Evolutionary conservation across 2,113 vertebrate genomes (phyloP).

Genomic region (Dinomys branickii): DNA sequence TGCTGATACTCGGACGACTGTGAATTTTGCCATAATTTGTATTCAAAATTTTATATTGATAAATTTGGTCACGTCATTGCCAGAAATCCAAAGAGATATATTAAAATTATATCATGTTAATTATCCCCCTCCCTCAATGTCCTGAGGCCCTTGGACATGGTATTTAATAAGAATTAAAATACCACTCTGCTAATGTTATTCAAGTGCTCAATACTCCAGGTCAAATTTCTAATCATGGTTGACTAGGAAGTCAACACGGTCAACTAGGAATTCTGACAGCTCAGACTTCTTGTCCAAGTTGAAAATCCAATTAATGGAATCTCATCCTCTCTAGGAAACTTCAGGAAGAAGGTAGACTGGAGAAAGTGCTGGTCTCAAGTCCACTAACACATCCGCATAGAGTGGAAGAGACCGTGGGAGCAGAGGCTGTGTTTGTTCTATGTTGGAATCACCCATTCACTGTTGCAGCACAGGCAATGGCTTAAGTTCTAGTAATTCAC

Average conservation of each 20-base stretch:
- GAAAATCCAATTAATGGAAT: neutral
- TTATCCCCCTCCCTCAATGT: neutral
- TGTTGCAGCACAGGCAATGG: neutral
- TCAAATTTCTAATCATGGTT: neutral
- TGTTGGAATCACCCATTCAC: neutral
- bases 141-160: neutral
- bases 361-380: neutral
- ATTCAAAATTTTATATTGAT: neutral
- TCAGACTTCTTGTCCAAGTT: neutral
- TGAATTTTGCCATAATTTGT: neutral
- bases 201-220: neutral
- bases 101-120: neutral
- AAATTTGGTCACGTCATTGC: neutral
- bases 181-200: neutral
- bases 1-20: neutral
- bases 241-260: no score
- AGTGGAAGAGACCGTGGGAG: neutral
- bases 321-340: neutral
- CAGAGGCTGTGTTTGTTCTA: neutral
- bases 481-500: neutral
- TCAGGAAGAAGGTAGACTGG: neutral
- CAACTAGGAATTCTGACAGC: no score
- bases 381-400: neutral
- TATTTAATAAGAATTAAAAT: neutral
- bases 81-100: neutral